Evolutionary conservation across 2,113 vertebrate genomes (phyloP).

Genomic region (Petaurus breviceps): DNA sequence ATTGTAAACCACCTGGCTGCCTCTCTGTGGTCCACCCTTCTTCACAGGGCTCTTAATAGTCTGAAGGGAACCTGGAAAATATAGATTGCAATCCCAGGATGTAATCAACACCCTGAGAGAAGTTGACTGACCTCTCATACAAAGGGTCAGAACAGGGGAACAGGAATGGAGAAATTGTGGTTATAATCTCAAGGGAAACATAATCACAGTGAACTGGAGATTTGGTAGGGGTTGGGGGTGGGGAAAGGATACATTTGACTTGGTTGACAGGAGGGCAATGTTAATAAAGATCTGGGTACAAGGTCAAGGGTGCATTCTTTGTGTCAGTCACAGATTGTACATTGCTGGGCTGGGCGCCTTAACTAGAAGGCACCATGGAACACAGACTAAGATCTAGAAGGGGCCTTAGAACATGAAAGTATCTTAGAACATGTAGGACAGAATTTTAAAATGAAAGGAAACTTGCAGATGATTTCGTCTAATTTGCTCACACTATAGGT

Average conservation of each 20-base stretch:
- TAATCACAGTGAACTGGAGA: not conserved
- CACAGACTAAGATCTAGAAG: not conserved
- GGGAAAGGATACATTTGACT: not conserved
- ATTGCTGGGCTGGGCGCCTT: not conserved
- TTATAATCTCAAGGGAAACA: not conserved
- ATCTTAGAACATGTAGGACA: not conserved
- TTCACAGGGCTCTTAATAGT: not conserved
- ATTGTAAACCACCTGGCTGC: not conserved
- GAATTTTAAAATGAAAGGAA: not conserved
- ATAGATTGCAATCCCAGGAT: not conserved
- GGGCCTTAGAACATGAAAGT: not conserved
- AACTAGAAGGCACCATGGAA: not conserved
- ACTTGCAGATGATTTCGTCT: not conserved
- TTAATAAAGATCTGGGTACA: not conserved
- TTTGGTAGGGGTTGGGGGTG: too few species aligned
- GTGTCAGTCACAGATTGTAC: not conserved
- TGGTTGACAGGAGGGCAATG: not conserved
- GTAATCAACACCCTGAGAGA: not conserved
- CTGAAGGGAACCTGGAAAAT: not conserved
- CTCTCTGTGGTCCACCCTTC: not conserved
- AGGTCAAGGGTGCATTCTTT: not conserved
- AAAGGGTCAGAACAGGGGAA: not conserved
- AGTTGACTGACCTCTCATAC: not conserved
- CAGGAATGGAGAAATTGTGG: not conserved
- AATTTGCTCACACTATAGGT: not conserved